These are phyloP conservation scores for Heptranchias perlo DNA, from an alignment of 2,113 vertebrate species.

Conservation along the genomic window DNA sequence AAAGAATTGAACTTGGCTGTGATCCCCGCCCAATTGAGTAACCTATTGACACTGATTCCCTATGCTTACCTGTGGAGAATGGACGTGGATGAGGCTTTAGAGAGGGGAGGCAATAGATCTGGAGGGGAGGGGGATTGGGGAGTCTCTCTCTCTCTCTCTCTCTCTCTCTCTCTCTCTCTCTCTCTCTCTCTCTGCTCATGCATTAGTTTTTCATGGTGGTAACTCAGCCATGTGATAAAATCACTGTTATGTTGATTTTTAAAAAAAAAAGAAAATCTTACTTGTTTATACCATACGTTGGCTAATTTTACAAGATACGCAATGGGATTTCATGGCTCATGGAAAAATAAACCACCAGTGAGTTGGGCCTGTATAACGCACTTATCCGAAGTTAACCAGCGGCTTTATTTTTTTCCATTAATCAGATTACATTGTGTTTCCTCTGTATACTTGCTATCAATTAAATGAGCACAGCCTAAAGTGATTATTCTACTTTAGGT, in stretches of 20 bases:
- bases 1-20: not conserved
- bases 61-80: not conserved
- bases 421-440: not conserved
- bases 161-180: too few species aligned
- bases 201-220: not conserved
- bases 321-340: not conserved
- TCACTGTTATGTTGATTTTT: not conserved
- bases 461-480: not conserved
- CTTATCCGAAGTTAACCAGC: not conserved
- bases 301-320: slow-evolving; percentile 22
- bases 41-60: too few species aligned
- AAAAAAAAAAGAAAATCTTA: not conserved
- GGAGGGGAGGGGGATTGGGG: not conserved
- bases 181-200: not conserved
- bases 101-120: not conserved
- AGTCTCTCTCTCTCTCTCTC: too few species aligned
- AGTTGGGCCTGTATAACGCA: not conserved
- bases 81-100: not conserved
- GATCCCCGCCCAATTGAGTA: not conserved
- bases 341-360: slow-evolving; percentile 27
- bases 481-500: not conserved
- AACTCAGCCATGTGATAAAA: not conserved
- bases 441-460: not conserved
- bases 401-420: not conserved
- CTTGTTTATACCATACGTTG: not conserved